Evolutionary conservation across 2,797 vertebrate genomes (phyloP).

Genomic region (Squalus acanthias): DNA sequence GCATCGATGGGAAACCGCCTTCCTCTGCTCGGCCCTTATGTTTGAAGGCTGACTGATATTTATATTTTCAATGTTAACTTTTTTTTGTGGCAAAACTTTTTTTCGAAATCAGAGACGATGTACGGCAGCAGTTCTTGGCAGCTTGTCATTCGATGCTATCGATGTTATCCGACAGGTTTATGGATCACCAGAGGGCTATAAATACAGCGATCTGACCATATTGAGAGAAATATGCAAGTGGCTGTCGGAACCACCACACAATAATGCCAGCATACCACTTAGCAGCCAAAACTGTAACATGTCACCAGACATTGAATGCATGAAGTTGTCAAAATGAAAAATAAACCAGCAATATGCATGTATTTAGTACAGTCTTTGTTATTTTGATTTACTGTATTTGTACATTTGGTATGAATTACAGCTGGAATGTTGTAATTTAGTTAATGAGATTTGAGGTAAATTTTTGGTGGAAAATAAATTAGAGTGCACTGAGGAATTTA

Average conservation of each 20-base stretch:
- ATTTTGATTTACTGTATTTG: slow-evolving; percentile 34
- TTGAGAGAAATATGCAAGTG: slow-evolving; percentile 47
- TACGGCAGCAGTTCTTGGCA: neutral
- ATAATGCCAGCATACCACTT: slow-evolving; percentile 25
- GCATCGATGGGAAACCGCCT: neutral
- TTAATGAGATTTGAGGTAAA: slow-evolving; percentile 18
- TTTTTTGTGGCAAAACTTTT: neutral
- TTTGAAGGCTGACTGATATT: neutral
- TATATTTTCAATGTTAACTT: slow-evolving; percentile 11
- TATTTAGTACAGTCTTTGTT: neutral
- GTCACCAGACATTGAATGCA: slow-evolving; percentile 9
- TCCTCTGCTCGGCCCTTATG: neutral
- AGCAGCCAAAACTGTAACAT: slow-evolving; percentile 26
- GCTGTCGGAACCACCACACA: slow-evolving; percentile 44
- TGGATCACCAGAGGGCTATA: slow-evolving; percentile 22
- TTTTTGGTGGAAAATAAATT: neutral
- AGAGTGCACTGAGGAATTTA: slow-evolving; percentile 30
- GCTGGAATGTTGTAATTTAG: slow-evolving; percentile 33
- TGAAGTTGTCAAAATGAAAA: slow-evolving; percentile 38
- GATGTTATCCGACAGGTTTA: slow-evolving; percentile 34
- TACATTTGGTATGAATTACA: slow-evolving; percentile 38
- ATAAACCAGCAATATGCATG: slow-evolving; percentile 32
- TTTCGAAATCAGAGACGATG: neutral
- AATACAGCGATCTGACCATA: slow-evolving; percentile 21
- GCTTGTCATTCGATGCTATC: slow-evolving; percentile 18